Base-by-base conservation (phyloP, 1,140 invertebrate genomes). In the Asbolus verrucosus region DNA sequence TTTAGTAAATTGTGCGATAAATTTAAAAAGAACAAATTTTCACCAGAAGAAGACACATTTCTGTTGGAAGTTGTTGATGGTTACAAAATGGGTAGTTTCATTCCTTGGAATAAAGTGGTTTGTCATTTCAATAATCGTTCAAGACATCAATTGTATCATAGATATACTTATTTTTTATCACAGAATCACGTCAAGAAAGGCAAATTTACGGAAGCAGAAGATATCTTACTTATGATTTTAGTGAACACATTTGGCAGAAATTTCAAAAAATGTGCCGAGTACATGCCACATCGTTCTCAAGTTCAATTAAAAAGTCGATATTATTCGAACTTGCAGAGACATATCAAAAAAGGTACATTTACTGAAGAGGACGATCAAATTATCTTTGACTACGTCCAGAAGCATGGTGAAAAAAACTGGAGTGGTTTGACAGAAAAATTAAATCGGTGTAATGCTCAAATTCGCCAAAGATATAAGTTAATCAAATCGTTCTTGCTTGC, bases 61-160 rank as follows among this genome's bases (percentile, higher is more conserved):
- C 77, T 92, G 0, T 72, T 80, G 9, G 78, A 82, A 50, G 61
- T 88, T 13, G 82, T 91, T 0, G 79, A 87, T 9, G 81, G 80
- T 62, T 85, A 86, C 46, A 84, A 80, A 50, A 80, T 86, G 6
- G 90, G 89, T 13, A 81, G 87, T 59, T 86, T 85, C 15, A 87
- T 90, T 61, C 87, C 89, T 3, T 92, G 90, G 90, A 81, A 83
- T 0, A 85, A 84, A 63, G 83, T 91, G 0, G 81, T 86, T 5
- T 81, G 82, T 27, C 84, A 85, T 30, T 87, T 91, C 79, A 82
- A 83, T 3, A 84, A 84, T 27, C 82, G 87, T 73, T 86, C 85
- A 0, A 89, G 88, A 75, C 83, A 84, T 1, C 89, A 91, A 75
- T 77, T 90, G 31, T 89, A 90, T 67, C 84, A 85, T 41, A 84